These are phyloP conservation scores for Siphlonurus alternatus DNA, from an alignment of 2,888 invertebrate genomes.

Conservation along the genomic window DNA sequence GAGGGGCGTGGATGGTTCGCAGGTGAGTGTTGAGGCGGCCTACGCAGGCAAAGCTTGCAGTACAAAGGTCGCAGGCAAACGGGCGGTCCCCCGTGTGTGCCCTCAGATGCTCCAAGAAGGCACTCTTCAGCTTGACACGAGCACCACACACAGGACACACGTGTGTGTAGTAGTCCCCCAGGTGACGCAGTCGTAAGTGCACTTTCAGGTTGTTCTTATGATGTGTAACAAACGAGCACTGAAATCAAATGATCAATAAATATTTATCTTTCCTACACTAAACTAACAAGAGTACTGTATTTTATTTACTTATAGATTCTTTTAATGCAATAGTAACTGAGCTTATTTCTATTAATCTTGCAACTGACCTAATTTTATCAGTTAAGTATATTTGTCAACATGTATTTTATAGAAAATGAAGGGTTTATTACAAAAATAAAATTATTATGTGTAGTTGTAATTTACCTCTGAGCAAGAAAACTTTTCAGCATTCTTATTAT, in stretches of 20 bases:
- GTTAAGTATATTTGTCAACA: no score
- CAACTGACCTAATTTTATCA: no score
- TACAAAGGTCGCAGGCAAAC: conserved; percentile 12
- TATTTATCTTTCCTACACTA: background rate
- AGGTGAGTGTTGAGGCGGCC: conserved; percentile 13
- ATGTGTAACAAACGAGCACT: conserved; percentile 17
- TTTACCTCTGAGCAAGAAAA: conserved; percentile 11
- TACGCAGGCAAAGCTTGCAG: conserved; percentile 12
- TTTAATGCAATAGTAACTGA: no score
- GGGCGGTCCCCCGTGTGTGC: conserved; percentile 14
- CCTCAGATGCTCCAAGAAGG: conserved; percentile 14
- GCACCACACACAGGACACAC: conserved; percentile 19
- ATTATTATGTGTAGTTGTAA: background rate
- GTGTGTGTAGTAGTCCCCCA: conserved; percentile 16
- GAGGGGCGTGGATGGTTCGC: conserved; percentile 13
- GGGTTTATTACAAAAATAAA: conserved; percentile 1
- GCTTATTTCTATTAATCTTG: no score
- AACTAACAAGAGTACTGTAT: no score
- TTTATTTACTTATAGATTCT: no score
- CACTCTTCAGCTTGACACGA: conserved; percentile 15
- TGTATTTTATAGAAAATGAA: no score
- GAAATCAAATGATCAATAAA: conserved; percentile 1
- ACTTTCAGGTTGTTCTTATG: conserved; percentile 16
- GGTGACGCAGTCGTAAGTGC: conserved; percentile 15
- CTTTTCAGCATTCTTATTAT: conserved; percentile 10